These are phyloP conservation scores for Glossosoma conforme DNA, from an alignment of 1,140 invertebrate genomes.

Conservation along the genomic window DNA sequence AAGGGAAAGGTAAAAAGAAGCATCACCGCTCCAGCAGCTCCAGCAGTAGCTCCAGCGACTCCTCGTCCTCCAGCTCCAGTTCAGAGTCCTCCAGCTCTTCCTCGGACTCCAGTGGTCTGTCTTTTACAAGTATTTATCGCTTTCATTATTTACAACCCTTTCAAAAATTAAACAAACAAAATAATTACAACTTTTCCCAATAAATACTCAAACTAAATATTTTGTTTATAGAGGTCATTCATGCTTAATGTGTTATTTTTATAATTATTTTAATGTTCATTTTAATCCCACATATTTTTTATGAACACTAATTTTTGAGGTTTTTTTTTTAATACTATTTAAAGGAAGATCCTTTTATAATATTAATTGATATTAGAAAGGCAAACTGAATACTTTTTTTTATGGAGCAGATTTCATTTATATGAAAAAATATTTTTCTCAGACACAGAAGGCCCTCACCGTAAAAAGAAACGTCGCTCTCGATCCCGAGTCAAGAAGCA, in stretches of 20 bases:
- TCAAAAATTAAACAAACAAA: no score
- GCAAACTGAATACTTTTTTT: no score
- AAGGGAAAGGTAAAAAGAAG: slow-evolving; percentile 64
- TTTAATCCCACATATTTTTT: no score
- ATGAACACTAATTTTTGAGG: no score
- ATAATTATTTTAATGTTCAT: no score
- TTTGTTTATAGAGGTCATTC: no score
- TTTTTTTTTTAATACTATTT: no score
- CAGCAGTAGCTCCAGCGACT: slow-evolving; percentile 59
- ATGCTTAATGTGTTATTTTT: no score
- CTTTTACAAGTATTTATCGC: slow-evolving; percentile 15
- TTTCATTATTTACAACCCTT: background rate
- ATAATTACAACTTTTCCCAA: no score
- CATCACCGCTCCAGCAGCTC: slow-evolving; percentile 62
- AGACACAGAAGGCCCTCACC: slow-evolving; percentile 53
- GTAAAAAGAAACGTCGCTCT: slow-evolving; percentile 58
- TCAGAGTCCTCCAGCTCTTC: slow-evolving; percentile 52
- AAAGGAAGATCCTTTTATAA: no score
- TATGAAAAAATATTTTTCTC: slow-evolving; percentile 30
- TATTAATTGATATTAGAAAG: no score
- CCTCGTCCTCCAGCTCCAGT: slow-evolving; percentile 58
- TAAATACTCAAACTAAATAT: no score
- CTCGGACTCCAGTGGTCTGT: slow-evolving; percentile 48
- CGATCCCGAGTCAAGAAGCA: slow-evolving; percentile 60
- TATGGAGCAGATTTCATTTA: background rate